phyloP scores from a whole-genome alignment of 2,888 invertebrate species.

The Lasioglossum marginatum region DNA sequence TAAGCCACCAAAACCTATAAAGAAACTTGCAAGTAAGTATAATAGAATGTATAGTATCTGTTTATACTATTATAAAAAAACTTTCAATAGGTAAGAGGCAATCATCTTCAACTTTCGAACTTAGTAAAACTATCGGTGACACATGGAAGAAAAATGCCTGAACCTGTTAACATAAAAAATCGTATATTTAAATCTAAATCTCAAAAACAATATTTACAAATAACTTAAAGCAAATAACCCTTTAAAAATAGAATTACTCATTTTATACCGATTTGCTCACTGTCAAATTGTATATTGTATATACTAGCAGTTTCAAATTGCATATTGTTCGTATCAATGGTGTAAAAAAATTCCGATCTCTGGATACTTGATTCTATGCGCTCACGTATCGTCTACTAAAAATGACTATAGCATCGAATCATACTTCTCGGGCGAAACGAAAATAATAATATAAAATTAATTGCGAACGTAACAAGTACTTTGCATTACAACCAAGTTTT shows the following conservation, averaged over 20 bases:
- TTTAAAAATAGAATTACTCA: constrained; percentile 24
- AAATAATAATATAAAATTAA: constrained; percentile 27
- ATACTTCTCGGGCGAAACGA: background rate
- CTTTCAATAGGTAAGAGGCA: constrained; percentile 22
- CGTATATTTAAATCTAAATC: constrained; percentile 18
- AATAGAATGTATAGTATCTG: constrained; percentile 12
- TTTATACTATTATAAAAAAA: constrained; percentile 7
- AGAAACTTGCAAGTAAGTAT: constrained; percentile 33
- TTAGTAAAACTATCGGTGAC: constrained; percentile 22
- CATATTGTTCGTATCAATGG: constrained; percentile 1
- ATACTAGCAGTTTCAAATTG: constrained; percentile 6
- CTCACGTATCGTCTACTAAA: background rate
- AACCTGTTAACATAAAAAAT: constrained; percentile 22
- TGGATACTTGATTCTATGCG: constrained; percentile 13
- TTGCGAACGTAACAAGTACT: constrained; percentile 30
- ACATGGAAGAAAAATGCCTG: constrained; percentile 23
- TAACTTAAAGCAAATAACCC: constrained; percentile 39
- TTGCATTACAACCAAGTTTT: constrained; percentile 33
- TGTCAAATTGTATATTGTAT: background rate
- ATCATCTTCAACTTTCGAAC: constrained; percentile 20
- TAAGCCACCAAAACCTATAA: constrained; percentile 39
- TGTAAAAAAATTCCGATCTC: constrained; percentile 3
- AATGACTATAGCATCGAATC: constrained; percentile 13
- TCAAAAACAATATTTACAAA: constrained; percentile 46
- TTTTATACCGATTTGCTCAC: constrained; percentile 8